These are phyloP conservation scores for Picus viridis DNA, from an alignment of 2,797 vertebrate species.

Conservation along the genomic window DNA sequence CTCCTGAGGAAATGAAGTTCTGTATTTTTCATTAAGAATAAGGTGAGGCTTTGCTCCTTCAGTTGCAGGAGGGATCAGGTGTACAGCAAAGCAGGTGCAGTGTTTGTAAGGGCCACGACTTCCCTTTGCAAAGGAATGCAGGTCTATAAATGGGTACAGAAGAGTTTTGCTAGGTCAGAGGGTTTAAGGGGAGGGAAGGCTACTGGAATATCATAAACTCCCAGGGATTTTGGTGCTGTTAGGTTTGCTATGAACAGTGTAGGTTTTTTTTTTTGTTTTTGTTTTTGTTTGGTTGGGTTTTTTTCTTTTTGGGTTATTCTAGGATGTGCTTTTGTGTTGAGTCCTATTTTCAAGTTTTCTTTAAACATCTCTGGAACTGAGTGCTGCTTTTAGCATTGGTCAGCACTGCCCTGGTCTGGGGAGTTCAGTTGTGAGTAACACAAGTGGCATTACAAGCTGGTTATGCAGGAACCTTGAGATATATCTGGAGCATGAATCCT, in stretches of 20 bases:
- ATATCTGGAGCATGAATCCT: not conserved
- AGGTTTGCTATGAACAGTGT: not conserved
- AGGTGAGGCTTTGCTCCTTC: slow-evolving; percentile 42
- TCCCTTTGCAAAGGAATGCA: slow-evolving; percentile 43
- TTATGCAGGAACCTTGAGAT: not conserved
- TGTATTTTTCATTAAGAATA: slow-evolving; percentile 74
- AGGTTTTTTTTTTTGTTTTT: too few relatives aligned
- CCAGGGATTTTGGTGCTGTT: not conserved
- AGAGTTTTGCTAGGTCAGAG: slow-evolving; percentile 46
- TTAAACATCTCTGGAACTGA: not conserved
- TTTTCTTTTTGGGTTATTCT: not conserved
- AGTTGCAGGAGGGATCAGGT: slow-evolving; percentile 65
- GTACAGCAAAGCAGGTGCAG: slow-evolving; percentile 65
- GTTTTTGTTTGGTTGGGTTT: too few relatives aligned
- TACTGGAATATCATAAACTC: not conserved
- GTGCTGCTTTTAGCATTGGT: not conserved
- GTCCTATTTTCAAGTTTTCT: slow-evolving; percentile 32
- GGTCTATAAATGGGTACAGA: slow-evolving; percentile 57
- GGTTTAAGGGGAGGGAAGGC: slow-evolving; percentile 13
- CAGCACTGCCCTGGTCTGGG: not conserved
- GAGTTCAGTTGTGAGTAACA: not conserved
- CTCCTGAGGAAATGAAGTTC: slow-evolving; percentile 72
- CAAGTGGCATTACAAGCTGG: not conserved
- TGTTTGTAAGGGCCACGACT: slow-evolving; percentile 25
- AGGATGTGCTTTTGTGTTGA: slow-evolving; percentile 8